A percentile compares a stretch with the other conserved stretches of the same genome.
Conservation (phyloP, 2,113 vertebrate species). For the Vicugna pacos region DNA sequence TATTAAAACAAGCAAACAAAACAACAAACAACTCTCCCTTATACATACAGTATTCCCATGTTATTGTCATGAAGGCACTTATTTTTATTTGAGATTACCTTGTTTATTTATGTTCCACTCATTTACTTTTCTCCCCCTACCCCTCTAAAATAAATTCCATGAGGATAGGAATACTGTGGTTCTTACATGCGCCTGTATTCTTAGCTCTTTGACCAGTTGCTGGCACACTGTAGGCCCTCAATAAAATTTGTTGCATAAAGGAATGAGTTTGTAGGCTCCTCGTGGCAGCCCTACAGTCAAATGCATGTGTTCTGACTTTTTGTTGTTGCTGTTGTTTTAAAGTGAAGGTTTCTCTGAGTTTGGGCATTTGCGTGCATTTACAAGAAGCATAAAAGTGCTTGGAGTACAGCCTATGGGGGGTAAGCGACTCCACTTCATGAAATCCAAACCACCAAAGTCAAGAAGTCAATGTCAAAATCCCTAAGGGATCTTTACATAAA, state of each 20-base stretch:
- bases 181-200: not conserved
- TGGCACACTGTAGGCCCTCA: not conserved
- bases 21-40: not conserved
- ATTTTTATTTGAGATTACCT: not conserved
- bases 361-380: not conserved
- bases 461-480: not conserved
- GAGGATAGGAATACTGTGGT: not conserved
- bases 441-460: not conserved
- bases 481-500: not conserved
- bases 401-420: not conserved
- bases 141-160: not conserved
- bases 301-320: not conserved
- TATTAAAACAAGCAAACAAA: not conserved
- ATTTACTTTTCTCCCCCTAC: not conserved
- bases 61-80: not conserved
- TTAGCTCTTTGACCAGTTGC: not conserved
- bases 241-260: not conserved
- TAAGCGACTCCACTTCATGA: not conserved
- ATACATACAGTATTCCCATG: not conserved
- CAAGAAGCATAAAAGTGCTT: not conserved
- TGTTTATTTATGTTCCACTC: not conserved
- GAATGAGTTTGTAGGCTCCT: not conserved
- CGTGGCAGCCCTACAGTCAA: not conserved
- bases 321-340: not conserved
- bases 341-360: not conserved